These are phyloP conservation scores for Glaucopsyche alexis DNA, from an alignment of 2,888 invertebrate genomes.

Conservation along the genomic window DNA sequence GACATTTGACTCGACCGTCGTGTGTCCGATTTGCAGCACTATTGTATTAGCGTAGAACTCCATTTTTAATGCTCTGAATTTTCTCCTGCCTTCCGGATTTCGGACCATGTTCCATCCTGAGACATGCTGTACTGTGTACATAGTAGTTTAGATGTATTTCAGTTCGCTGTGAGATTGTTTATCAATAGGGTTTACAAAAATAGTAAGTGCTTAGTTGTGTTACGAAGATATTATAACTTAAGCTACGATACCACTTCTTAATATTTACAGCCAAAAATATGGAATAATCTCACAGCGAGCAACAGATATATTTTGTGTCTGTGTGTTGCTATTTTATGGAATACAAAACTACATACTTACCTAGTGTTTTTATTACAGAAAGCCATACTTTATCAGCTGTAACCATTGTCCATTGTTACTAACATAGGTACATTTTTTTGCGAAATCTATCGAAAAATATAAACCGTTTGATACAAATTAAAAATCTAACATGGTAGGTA, in stretches of 20 bases:
- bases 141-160: not conserved
- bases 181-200: not conserved
- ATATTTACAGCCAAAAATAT: not conserved
- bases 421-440: too few species aligned
- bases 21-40: too few species aligned
- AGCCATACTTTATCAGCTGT: not conserved
- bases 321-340: slow-evolving; percentile 2
- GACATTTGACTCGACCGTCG: too few species aligned
- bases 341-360: not conserved
- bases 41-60: too few species aligned
- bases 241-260: not conserved
- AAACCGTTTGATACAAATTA: too few species aligned
- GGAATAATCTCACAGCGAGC: slow-evolving; percentile 44
- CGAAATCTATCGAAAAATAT: too few species aligned
- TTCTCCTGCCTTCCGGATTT: too few species aligned
- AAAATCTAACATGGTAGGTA: too few species aligned
- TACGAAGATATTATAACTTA: not conserved
- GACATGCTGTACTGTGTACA: too few species aligned
- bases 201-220: not conserved
- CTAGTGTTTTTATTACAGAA: not conserved
- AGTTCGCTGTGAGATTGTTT: slow-evolving; percentile 27
- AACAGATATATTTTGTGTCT: slow-evolving; percentile 23
- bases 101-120: too few species aligned
- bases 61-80: too few species aligned
- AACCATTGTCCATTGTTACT: too few species aligned